Conservation (phyloP, 2,113 vertebrate genomes). For the Procavia capensis region DNA sequence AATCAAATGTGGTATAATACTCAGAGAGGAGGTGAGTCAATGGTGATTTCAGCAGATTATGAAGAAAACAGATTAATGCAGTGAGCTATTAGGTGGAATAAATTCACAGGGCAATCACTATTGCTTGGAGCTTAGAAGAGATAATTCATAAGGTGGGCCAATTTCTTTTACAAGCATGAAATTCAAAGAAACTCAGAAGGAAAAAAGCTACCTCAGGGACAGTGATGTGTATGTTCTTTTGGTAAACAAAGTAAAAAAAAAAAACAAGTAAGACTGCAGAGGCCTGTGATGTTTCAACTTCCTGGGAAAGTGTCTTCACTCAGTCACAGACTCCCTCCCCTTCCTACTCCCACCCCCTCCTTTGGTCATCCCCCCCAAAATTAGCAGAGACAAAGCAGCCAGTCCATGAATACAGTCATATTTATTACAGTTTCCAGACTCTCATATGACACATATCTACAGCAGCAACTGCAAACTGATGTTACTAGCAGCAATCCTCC, state of each 20-base stretch:
- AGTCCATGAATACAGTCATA: slow-evolving; percentile 55
- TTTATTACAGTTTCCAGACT: slow-evolving; percentile 87
- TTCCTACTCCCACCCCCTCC: not conserved
- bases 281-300: not conserved
- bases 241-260: slow-evolving; percentile 19
- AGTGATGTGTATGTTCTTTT: not conserved
- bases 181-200: not conserved
- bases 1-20: slow-evolving; percentile 9
- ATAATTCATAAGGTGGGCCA: not conserved
- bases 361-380: not conserved
- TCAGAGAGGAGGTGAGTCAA: not conserved
- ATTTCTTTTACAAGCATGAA: slow-evolving; percentile 35
- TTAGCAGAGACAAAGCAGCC: slow-evolving; percentile 64
- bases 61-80: slow-evolving; percentile 4
- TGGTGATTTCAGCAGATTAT: not conserved
- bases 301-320: not conserved
- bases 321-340: not conserved
- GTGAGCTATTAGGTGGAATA: not conserved
- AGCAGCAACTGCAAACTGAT: slow-evolving; percentile 82
- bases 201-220: not conserved
- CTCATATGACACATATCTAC: slow-evolving; percentile 78
- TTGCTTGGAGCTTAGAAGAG: not conserved
- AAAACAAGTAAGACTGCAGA: not conserved
- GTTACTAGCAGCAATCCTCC: slow-evolving; percentile 84
- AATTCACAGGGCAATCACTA: not conserved